Evolutionary conservation across 2,888 invertebrate genomes (phyloP).

Genomic region (Strigamia transsilvanica): DNA sequence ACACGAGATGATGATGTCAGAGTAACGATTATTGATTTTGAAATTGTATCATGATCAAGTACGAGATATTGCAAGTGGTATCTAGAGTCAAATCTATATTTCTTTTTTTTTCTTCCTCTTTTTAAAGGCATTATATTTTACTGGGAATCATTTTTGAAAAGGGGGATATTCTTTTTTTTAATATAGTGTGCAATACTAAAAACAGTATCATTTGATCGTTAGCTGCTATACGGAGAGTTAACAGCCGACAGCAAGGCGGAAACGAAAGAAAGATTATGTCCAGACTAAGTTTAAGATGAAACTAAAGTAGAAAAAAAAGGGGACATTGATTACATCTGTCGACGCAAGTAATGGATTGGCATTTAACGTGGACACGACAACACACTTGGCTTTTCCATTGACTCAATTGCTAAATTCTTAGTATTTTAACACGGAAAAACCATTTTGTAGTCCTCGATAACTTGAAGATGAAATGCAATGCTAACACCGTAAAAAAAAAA

Average conservation of each 20-base stretch:
- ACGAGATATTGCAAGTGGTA: background rate
- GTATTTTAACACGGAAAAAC: constrained; percentile 5
- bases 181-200: constrained; percentile 7
- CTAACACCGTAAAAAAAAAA: background rate
- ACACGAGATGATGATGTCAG: background rate
- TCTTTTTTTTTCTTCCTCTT: background rate
- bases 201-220: constrained; percentile 33
- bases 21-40: background rate
- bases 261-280: constrained; percentile 43
- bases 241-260: constrained; percentile 27
- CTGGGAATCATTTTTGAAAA: constrained; percentile 10
- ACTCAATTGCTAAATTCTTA: constrained; percentile 33
- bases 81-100: background rate
- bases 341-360: constrained; percentile 36
- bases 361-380: constrained; percentile 43
- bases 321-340: constrained; percentile 47
- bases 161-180: background rate
- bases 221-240: background rate
- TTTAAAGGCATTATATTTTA: background rate
- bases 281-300: constrained; percentile 49
- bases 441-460: background rate
- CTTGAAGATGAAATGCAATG: background rate
- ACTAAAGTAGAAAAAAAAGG: constrained; percentile 41
- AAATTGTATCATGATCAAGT: background rate
- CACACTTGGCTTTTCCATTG: constrained; percentile 38